Conservation (phyloP, 2,888 invertebrate genomes). For the Ichneumon xanthorius region DNA sequence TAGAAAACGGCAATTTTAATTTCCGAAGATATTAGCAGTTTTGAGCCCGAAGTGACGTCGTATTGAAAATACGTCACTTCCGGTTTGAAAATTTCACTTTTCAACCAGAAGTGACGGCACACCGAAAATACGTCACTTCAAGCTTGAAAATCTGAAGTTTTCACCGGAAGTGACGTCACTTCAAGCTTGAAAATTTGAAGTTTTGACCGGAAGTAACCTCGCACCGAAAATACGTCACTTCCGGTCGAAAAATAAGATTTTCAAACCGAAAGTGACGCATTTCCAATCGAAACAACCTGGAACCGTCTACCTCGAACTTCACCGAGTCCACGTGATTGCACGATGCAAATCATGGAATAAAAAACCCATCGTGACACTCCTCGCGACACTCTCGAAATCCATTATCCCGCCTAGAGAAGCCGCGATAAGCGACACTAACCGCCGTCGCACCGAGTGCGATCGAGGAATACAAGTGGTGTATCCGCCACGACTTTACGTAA, state of each 20-base stretch:
- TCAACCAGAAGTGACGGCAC: too few relatives aligned
- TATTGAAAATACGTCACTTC: background rate
- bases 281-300: background rate
- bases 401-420: background rate
- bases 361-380: background rate
- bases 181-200: too few relatives aligned
- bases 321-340: background rate
- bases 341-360: constrained; percentile 24
- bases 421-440: constrained; percentile 47
- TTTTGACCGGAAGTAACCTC: too few relatives aligned
- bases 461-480: constrained; percentile 11
- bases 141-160: too few relatives aligned
- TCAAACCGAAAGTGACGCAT: background rate
- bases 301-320: background rate
- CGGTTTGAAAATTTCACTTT: too few relatives aligned
- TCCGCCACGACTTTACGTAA: constrained; percentile 22
- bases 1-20: too few relatives aligned
- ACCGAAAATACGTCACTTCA: too few relatives aligned
- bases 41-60: background rate
- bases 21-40: background rate
- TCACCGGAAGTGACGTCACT: background rate
- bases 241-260: background rate
- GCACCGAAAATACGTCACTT: too few relatives aligned
- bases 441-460: constrained; percentile 24
- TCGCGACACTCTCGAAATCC: constrained; percentile 30